Conservation (phyloP, 2,888 invertebrate species). For the Dione juno region DNA sequence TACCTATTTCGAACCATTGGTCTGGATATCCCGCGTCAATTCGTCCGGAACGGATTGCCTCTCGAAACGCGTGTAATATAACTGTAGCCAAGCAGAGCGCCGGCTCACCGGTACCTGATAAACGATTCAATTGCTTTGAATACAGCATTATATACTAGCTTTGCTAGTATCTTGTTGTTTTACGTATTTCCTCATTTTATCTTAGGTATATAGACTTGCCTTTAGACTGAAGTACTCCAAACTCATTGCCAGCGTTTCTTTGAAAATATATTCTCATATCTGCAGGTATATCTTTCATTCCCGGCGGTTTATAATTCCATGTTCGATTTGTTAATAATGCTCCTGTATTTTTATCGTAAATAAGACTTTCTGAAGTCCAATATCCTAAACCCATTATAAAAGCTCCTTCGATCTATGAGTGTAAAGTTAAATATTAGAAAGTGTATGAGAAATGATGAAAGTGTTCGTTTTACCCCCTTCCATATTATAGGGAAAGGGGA, state of each 20-base stretch:
- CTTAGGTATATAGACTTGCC: conserved; percentile 65
- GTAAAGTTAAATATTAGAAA: neutral
- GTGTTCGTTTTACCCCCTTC: too few species aligned
- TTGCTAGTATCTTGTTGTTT: neutral
- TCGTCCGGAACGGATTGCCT: conserved; percentile 87
- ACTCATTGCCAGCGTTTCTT: conserved; percentile 85
- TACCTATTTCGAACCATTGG: conserved; percentile 85
- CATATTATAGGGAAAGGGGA: too few species aligned
- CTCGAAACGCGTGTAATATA: conserved; percentile 85
- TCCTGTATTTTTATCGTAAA: conserved; percentile 86
- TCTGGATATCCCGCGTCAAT: conserved; percentile 84
- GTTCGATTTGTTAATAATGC: conserved; percentile 88
- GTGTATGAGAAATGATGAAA: too few species aligned
- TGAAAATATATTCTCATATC: conserved; percentile 88
- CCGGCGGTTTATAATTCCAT: conserved; percentile 92
- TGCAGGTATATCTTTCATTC: conserved; percentile 89
- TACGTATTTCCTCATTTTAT: neutral
- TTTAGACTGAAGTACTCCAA: conserved; percentile 90
- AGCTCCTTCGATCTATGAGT: conserved; percentile 86
- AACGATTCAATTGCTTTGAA: neutral
- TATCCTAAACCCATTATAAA: conserved; percentile 91
- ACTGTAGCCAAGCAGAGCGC: conserved; percentile 81
- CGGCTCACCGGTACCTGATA: conserved; percentile 85
- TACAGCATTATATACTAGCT: too few species aligned
- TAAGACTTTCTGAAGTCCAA: conserved; percentile 88